Conservation (phyloP, 2,113 vertebrate species). For the Amphiprion percula region DNA sequence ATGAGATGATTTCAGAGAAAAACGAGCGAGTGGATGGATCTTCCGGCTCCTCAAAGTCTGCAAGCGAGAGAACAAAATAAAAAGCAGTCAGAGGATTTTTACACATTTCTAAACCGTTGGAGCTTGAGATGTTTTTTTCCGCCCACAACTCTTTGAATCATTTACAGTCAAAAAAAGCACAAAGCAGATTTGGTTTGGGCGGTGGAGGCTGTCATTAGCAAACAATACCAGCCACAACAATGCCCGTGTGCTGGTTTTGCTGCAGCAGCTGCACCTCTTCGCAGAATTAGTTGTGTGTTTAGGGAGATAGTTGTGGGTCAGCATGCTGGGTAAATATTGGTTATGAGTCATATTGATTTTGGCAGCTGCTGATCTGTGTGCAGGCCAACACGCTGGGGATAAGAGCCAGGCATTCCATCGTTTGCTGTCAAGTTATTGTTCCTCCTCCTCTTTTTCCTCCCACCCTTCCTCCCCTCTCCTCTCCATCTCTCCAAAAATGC, state of each 20-base stretch:
- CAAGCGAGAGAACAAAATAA: constrained; percentile 7
- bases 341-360: constrained; percentile 84
- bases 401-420: constrained; percentile 80
- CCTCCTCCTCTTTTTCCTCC: constrained; percentile 47
- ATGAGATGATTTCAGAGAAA: constrained; percentile 98
- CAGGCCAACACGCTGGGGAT: constrained; percentile 73
- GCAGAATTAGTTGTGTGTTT: constrained; percentile 66
- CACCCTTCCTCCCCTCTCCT: constrained; percentile 23
- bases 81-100: constrained; percentile 15
- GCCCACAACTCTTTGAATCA: constrained; percentile 19
- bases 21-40: constrained; percentile 96
- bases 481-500: constrained; percentile 37
- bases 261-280: constrained; percentile 71
- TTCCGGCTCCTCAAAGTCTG: constrained; percentile 97
- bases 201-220: constrained; percentile 26
- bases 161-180: constrained; percentile 5
- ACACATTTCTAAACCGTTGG: constrained; percentile 12
- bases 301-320: constrained; percentile 74
- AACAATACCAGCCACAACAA: constrained; percentile 48
- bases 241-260: constrained; percentile 21
- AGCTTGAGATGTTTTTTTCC: not conserved
- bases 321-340: constrained; percentile 81
- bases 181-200: constrained; percentile 20
- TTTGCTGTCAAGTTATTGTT: constrained; percentile 78
- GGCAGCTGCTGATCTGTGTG: constrained; percentile 81